A percentile compares a stretch with the other conserved stretches of the same genome.
These are phyloP conservation scores for Herminia tarsipennalis DNA, from an alignment of 2,888 invertebrate species.

Conservation along the genomic window DNA sequence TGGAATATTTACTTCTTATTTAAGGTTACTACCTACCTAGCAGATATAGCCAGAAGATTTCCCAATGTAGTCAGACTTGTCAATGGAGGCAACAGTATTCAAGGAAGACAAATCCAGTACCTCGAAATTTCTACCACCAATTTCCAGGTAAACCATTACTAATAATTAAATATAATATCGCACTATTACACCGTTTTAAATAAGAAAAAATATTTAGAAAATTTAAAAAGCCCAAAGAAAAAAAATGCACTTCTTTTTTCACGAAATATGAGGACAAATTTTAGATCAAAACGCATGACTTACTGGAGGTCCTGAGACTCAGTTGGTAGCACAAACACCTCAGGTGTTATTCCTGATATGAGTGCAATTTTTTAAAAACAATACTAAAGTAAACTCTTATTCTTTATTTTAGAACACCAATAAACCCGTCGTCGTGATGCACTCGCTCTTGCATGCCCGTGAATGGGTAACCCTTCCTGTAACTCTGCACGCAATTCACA, in stretches of 20 bases:
- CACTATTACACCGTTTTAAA: too few species aligned
- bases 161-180: neutral
- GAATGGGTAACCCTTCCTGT: constrained; percentile 90
- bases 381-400: too few species aligned
- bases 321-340: too few species aligned
- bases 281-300: too few species aligned
- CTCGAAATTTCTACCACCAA: constrained; percentile 8
- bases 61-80: neutral
- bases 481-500: constrained; percentile 87
- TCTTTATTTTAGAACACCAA: constrained; percentile 54
- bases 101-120: constrained; percentile 9
- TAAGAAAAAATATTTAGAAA: too few species aligned
- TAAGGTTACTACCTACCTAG: constrained; percentile 8
- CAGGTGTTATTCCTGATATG: too few species aligned
- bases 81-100: neutral
- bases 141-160: neutral
- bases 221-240: too few species aligned
- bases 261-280: too few species aligned
- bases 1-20: neutral
- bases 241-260: too few species aligned
- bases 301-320: too few species aligned
- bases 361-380: too few species aligned
- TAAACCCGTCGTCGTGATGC: constrained; percentile 85
- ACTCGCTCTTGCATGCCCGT: constrained; percentile 87
- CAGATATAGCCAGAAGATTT: neutral